Conservation (phyloP, 2,888 invertebrate species). For the Crepidodera aurea region DNA sequence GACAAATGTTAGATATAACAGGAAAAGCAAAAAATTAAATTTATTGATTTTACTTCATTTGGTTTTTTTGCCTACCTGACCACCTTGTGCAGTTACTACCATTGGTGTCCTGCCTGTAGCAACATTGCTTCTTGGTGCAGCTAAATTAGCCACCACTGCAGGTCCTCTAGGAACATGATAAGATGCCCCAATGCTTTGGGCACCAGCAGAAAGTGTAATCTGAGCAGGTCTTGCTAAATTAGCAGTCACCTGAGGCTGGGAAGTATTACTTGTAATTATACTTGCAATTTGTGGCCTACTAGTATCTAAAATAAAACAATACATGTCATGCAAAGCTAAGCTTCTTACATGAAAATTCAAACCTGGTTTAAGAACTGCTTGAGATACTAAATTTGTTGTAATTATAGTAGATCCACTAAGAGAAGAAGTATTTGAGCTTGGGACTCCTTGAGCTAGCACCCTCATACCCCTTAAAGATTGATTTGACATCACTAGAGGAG, state of each 20-base stretch:
- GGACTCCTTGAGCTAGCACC: slow-evolving; percentile 56
- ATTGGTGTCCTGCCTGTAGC: slow-evolving; percentile 61
- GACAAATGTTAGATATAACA: too few relatives aligned
- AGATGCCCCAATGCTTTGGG: slow-evolving; percentile 56
- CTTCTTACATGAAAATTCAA: not conserved
- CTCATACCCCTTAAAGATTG: slow-evolving; percentile 59
- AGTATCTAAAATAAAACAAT: slow-evolving; percentile 40
- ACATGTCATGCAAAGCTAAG: not conserved
- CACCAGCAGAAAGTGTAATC: slow-evolving; percentile 56
- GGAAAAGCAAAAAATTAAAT: too few relatives aligned
- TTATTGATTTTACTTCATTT: too few relatives aligned
- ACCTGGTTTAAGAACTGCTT: slow-evolving; percentile 66
- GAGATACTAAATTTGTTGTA: slow-evolving; percentile 62
- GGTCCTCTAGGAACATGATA: slow-evolving; percentile 68
- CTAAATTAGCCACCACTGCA: slow-evolving; percentile 78
- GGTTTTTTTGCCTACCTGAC: too few relatives aligned
- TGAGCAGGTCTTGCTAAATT: slow-evolving; percentile 55
- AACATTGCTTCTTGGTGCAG: slow-evolving; percentile 72
- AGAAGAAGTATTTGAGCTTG: slow-evolving; percentile 52
- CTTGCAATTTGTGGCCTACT: slow-evolving; percentile 44
- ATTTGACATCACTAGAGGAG: slow-evolving; percentile 57
- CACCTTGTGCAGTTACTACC: slow-evolving; percentile 56
- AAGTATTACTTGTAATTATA: slow-evolving; percentile 39
- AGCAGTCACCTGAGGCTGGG: slow-evolving; percentile 42
- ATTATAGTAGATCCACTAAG: slow-evolving; percentile 58